phyloP scores from a whole-genome alignment of 2,888 invertebrate species.

The Fragum sueziense region DNA sequence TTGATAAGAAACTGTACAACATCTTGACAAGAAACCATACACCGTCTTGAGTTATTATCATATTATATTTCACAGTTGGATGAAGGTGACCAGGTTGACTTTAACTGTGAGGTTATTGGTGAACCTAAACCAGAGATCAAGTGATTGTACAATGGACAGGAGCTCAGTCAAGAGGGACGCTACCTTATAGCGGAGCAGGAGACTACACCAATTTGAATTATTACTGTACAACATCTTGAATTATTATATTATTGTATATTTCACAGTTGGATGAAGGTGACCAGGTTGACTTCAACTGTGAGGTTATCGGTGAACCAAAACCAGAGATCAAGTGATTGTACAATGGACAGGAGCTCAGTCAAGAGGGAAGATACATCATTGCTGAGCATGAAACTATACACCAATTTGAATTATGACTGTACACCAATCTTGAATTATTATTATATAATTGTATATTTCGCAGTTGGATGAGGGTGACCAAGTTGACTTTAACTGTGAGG shows the following conservation, averaged over 20 bases:
- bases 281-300: constrained; percentile 74
- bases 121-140: constrained; percentile 74
- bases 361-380: constrained; percentile 85
- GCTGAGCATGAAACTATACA: constrained; percentile 71
- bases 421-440: too few species aligned
- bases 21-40: too few species aligned
- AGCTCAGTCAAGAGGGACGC: constrained; percentile 87
- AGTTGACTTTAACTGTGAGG: constrained; percentile 75
- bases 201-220: too few species aligned
- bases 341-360: constrained; percentile 84
- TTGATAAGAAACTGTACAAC: too few species aligned
- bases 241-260: constrained; percentile 74
- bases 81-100: constrained; percentile 74
- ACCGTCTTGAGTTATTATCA: too few species aligned
- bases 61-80: too few species aligned
- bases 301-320: constrained; percentile 74
- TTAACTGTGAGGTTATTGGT: constrained; percentile 75
- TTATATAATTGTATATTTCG: too few species aligned
- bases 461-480: constrained; percentile 74
- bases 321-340: constrained; percentile 75
- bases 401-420: constrained; percentile 76
- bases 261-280: constrained; percentile 76
- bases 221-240: constrained; percentile 73
- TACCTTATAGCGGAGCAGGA: constrained; percentile 73
- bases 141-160: constrained; percentile 74